A percentile compares a stretch with the other conserved stretches of the same genome.
These are phyloP conservation scores for Oligia fasciuncula DNA, from an alignment of 2,888 invertebrate genomes.

Conservation along the genomic window DNA sequence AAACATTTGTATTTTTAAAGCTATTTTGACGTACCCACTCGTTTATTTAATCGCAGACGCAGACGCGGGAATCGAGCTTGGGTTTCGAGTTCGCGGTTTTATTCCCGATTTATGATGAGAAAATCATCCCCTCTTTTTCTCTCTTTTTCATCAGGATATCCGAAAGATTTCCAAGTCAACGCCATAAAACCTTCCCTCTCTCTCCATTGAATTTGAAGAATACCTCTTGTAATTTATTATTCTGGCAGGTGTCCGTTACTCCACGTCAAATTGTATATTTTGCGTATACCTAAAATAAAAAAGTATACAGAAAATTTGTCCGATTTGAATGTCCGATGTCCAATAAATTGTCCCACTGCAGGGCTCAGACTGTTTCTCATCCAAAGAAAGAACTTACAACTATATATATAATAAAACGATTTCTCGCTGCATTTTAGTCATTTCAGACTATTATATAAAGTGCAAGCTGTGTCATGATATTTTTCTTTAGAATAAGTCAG, in stretches of 20 bases:
- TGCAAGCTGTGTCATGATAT: not conserved
- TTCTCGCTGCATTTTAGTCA: not conserved
- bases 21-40: conserved; percentile 20
- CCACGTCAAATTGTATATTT: no score
- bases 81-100: not conserved
- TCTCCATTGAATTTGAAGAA: not conserved
- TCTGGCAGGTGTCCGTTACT: no score
- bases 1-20: conserved; percentile 41
- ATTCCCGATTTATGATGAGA: not conserved
- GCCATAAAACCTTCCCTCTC: not conserved
- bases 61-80: not conserved
- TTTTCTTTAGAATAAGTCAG: conserved; percentile 7
- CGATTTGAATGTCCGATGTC: not conserved
- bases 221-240: not conserved
- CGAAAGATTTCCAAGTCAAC: not conserved
- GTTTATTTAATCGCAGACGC: conserved; percentile 27
- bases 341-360: not conserved
- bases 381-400: not conserved
- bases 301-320: not conserved
- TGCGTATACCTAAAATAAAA: not conserved
- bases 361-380: not conserved
- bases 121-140: not conserved
- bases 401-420: not conserved
- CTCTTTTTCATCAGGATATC: not conserved
- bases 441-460: not conserved